Base-by-base conservation (phyloP, 2,888 invertebrate genomes). In the Fissipunctia ypsillon region DNA sequence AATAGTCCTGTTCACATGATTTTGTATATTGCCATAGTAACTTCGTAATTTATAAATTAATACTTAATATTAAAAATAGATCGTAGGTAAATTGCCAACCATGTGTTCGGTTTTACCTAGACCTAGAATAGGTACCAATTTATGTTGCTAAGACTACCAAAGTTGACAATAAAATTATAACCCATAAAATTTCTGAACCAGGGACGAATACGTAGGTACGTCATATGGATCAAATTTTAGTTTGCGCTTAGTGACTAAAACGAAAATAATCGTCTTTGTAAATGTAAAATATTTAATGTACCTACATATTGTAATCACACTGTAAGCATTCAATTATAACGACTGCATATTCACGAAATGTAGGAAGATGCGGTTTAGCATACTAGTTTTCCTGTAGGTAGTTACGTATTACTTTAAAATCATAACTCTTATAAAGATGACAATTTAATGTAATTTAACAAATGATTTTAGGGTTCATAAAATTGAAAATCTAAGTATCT, bases 21-120 rank as follows among this genome's bases (percentile, higher is more conserved):
- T 65, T 77, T 48, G 14, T 50, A 67, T 22, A 19, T 59, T 28
- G 2, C 6, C 31, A 57, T 57, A 25, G 3, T 19, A 22, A 9
- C 25, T 35, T 25, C 12, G 7, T 38, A 57, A 57, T 48, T 61
- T 41, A 43, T 65, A 75, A n/a, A 35, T 59, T 14, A 52, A 67
- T 45, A 25, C 54, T 41, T 35, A 48, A 41, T 48, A 2, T 41
- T 60, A 22, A 60, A 50, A 75, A 77, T 69, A 45, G 19, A 54
- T n/a, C 5, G 0, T 25, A 67, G 22, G 45, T 60, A 68, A 59
- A 68, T 50, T n/a, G 35, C 16, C 2, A 22, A 48, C 10, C 16
- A n/a, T 16, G n/a, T 35, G 35, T 48, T 25, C 3, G 6, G n/a
- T 56, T 61, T 56, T 38, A 60, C 38, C 7, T 12, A 48, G 19